Evolutionary conservation across 2,113 vertebrate species (phyloP).

Genomic region (Equus quagga): DNA sequence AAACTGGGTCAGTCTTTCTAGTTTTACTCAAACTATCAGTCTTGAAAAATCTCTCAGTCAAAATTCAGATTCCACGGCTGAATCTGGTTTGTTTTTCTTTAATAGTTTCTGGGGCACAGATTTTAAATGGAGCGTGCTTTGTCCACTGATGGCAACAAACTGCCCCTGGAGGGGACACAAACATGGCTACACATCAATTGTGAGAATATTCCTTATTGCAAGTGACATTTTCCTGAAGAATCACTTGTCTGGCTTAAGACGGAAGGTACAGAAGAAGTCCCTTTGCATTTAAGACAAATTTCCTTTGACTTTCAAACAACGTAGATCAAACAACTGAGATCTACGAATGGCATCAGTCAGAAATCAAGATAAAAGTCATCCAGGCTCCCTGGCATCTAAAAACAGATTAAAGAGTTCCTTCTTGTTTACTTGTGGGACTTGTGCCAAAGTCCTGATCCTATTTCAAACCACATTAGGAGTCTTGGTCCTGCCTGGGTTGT

Average conservation of each 20-base stretch:
- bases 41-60: background rate
- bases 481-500: background rate
- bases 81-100: conserved; percentile 43
- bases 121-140: background rate
- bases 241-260: background rate
- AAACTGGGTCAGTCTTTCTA: conserved; percentile 25
- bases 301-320: conserved; percentile 57
- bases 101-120: background rate
- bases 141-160: background rate
- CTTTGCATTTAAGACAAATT: conserved; percentile 7
- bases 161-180: background rate
- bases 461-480: background rate
- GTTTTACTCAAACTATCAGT: conserved; percentile 28
- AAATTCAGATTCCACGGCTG: background rate
- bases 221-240: conserved; percentile 25
- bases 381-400: background rate
- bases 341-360: background rate
- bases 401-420: conserved; percentile 24
- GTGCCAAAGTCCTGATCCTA: background rate
- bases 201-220: background rate
- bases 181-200: background rate
- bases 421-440: background rate
- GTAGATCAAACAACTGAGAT: conserved; percentile 54
- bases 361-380: conserved; percentile 43
- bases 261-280: background rate